Base-by-base conservation (phyloP, 1,140 invertebrate genomes). In the Leptinotarsa defecta region DNA sequence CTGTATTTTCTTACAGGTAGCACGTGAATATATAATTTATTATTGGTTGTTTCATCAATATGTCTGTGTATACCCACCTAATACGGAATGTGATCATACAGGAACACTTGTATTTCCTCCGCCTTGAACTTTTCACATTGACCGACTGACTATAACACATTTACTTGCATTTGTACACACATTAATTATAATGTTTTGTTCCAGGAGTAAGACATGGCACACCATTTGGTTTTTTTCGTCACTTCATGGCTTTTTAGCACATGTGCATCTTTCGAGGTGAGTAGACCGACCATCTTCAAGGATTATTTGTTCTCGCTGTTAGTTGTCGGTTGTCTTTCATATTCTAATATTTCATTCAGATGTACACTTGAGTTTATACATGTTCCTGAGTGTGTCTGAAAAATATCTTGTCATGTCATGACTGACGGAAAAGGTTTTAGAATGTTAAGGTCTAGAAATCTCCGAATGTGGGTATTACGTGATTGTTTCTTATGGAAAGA, bases 211-310 rank as follows among this genome's bases (percentile, higher is more conserved):
- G 52, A 57, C 19, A 70, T 70, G 68, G 48, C 68, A 70, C 34
- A 49, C 13, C 68, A 70, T 48, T 19, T 57, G 48, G 20, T 70
- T 52, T 48, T 70, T 24, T 52, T 70, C 27, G 11, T 70, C 27
- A 48, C 48, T 20, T 70, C 68, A 48, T 70, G 68, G 34, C 68
- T 70, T 49, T 20, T 70, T 20, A 48, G 68, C 48, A 49, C 68
- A 70, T 48, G 68, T 48, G 34, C 68, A 70, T 70, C 68, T 27
- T 70, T 48, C 48, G 34, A 70, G 68, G 68, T 68, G 43, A 68
- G 65, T 68, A 24, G 43, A 68, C 52, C 52, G 52, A 68, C 52
- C 52, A 19, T 24, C 65, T 68, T 68, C 65, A 68, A 24, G 65
- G 65, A 34, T 68, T 34, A 19, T 57, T 57, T 57, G 52, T 57